Conservation (phyloP, 2,888 invertebrate genomes). For the Watsonalla cultraria region DNA sequence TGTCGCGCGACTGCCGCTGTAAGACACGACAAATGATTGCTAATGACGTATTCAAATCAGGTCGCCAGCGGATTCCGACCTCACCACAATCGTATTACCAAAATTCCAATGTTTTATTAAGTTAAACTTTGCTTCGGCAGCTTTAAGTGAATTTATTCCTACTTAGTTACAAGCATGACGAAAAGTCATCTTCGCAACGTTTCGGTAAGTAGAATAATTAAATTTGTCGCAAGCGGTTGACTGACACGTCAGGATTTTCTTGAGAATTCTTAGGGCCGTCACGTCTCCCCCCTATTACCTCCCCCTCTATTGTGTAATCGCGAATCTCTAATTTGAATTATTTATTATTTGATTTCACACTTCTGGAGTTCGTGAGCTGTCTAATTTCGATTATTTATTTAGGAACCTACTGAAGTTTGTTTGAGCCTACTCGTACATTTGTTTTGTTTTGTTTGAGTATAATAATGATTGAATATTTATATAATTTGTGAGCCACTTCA, state of each 20-base stretch:
- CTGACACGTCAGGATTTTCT: conserved; percentile 75
- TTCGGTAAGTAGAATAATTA: conserved; percentile 77
- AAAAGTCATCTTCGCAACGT: conserved; percentile 77
- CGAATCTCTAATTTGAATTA: conserved; percentile 73
- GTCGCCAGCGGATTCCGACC: conserved; percentile 56
- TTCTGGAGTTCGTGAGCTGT: conserved; percentile 29
- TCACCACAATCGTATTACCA: conserved; percentile 68
- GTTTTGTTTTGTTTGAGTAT: too few species aligned
- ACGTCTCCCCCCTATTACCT: conserved; percentile 48
- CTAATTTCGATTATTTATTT: conserved; percentile 2
- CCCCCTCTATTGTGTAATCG: conserved; percentile 61
- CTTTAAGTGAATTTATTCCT: conserved; percentile 77
- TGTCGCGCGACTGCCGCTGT: conserved; percentile 14
- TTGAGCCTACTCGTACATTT: conserved; percentile 1
- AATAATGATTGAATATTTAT: too few species aligned
- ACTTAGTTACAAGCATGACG: conserved; percentile 75
- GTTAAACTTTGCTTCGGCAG: conserved; percentile 76
- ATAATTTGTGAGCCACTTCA: too few species aligned
- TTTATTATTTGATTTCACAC: conserved; percentile 73
- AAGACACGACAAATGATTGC: conserved; percentile 51
- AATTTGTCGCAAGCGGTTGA: conserved; percentile 76
- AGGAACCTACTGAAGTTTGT: background rate
- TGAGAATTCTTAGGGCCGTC: conserved; percentile 63
- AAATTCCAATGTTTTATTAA: conserved; percentile 77
- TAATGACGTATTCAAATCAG: conserved; percentile 74